Evolutionary conservation across 2,888 invertebrate genomes (phyloP).

Genomic region (Drosophila maculinotata): DNA sequence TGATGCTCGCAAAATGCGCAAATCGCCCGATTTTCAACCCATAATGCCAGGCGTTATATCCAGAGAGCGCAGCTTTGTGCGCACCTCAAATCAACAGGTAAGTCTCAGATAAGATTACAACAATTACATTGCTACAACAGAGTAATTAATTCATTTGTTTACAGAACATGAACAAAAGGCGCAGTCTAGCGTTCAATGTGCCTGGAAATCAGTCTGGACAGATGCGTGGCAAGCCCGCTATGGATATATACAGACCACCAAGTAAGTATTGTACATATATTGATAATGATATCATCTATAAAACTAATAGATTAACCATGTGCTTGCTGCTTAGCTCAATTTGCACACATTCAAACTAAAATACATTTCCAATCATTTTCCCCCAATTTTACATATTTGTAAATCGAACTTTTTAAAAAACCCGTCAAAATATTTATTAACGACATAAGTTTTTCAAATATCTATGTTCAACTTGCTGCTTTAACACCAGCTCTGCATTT

Average conservation of each 20-base stretch:
- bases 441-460: too few species aligned
- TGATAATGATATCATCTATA: background rate
- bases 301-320: slow-evolving; percentile 17
- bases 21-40: slow-evolving; percentile 84
- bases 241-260: slow-evolving; percentile 95
- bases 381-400: too few species aligned
- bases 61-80: slow-evolving; percentile 90
- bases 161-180: slow-evolving; percentile 89
- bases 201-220: slow-evolving; percentile 83
- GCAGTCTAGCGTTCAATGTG: slow-evolving; percentile 90
- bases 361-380: background rate
- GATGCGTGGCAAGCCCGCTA: slow-evolving; percentile 90
- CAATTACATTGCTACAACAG: background rate
- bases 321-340: slow-evolving; percentile 9
- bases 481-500: slow-evolving; percentile 20
- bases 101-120: slow-evolving; percentile 1
- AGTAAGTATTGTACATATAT: slow-evolving; percentile 86
- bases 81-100: slow-evolving; percentile 87
- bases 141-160: slow-evolving; percentile 2
- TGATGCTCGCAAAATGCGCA: slow-evolving; percentile 81
- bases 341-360: background rate
- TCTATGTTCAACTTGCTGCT: slow-evolving; percentile 33
- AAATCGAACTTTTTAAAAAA: too few species aligned
- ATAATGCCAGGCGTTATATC: slow-evolving; percentile 86
- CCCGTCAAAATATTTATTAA: too few species aligned